phyloP scores from a whole-genome alignment of 2,888 invertebrate species.

The Conops quadrifasciatus region DNA sequence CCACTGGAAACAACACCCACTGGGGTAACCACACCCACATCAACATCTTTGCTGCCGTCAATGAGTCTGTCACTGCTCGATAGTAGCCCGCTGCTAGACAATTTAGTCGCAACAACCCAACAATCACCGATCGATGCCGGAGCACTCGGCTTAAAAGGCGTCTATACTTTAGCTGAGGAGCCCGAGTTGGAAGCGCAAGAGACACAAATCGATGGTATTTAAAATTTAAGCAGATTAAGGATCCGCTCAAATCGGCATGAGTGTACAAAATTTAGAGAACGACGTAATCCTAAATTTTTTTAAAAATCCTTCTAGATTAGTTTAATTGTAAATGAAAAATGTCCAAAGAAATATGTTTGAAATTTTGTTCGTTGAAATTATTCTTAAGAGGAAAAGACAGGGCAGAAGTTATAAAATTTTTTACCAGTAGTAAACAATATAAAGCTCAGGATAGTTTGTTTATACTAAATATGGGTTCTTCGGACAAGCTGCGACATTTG shows the following conservation, averaged over 20 bases:
- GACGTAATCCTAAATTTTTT: background rate
- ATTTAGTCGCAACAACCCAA: slow-evolving; percentile 47
- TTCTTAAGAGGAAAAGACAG: background rate
- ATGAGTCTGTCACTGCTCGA: slow-evolving; percentile 37
- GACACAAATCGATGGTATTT: slow-evolving; percentile 57
- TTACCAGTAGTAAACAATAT: background rate
- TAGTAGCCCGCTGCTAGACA: slow-evolving; percentile 54
- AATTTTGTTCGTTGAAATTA: too few relatives aligned
- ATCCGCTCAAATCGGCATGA: background rate
- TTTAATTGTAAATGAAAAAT: background rate
- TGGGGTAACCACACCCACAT: slow-evolving; percentile 43
- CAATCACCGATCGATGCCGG: slow-evolving; percentile 49
- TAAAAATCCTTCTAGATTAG: background rate
- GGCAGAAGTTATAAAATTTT: background rate
- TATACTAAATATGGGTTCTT: background rate
- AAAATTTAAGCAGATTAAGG: slow-evolving; percentile 36
- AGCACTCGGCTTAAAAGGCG: slow-evolving; percentile 64
- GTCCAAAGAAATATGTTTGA: slow-evolving; percentile 1
- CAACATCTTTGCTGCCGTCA: slow-evolving; percentile 45
- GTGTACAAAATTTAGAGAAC: background rate
- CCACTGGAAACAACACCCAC: slow-evolving; percentile 38
- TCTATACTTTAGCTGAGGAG: slow-evolving; percentile 69
- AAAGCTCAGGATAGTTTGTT: slow-evolving; percentile 7
- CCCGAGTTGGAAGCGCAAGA: slow-evolving; percentile 69
- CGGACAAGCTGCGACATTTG: background rate